These are phyloP conservation scores for Oscheius sp. DNA, from an alignment of 2,888 invertebrate species.

Conservation along the genomic window DNA sequence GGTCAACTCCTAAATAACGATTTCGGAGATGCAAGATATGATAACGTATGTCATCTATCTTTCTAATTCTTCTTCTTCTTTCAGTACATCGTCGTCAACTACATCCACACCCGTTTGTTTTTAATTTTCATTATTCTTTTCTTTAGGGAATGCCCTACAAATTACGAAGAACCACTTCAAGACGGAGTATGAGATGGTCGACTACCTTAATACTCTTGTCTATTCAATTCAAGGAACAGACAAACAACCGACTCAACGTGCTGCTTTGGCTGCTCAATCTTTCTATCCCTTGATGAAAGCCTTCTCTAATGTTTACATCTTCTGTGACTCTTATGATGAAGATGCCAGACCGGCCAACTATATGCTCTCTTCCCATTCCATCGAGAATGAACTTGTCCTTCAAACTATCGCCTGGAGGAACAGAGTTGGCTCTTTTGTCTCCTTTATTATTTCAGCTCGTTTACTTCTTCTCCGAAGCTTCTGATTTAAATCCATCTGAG, in stretches of 20 bases:
- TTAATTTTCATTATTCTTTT: background rate
- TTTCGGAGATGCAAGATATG: background rate
- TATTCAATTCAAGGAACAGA: constrained; percentile 8
- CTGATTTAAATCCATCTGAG: background rate
- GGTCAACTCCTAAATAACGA: background rate
- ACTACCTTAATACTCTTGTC: constrained; percentile 4
- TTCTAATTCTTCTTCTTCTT: too few species aligned
- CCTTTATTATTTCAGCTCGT: background rate
- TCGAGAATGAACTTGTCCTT: constrained; percentile 4
- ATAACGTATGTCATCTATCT: too few species aligned
- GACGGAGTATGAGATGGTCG: background rate
- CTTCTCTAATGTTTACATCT: constrained; percentile 9
- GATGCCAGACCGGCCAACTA: constrained; percentile 11
- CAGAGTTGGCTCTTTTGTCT: background rate
- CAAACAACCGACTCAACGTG: constrained; percentile 18
- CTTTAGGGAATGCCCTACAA: background rate
- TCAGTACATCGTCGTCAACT: constrained; percentile 18
- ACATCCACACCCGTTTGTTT: background rate
- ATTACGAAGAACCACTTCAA: background rate
- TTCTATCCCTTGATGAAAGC: constrained; percentile 1
- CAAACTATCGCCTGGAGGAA: constrained; percentile 14
- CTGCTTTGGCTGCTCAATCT: constrained; percentile 1
- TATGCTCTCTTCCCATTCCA: background rate
- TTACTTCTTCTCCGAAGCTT: constrained; percentile 3
- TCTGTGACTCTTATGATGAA: constrained; percentile 3